These are phyloP conservation scores for Apamea sordens DNA, from an alignment of 2,888 invertebrate genomes.

Conservation along the genomic window DNA sequence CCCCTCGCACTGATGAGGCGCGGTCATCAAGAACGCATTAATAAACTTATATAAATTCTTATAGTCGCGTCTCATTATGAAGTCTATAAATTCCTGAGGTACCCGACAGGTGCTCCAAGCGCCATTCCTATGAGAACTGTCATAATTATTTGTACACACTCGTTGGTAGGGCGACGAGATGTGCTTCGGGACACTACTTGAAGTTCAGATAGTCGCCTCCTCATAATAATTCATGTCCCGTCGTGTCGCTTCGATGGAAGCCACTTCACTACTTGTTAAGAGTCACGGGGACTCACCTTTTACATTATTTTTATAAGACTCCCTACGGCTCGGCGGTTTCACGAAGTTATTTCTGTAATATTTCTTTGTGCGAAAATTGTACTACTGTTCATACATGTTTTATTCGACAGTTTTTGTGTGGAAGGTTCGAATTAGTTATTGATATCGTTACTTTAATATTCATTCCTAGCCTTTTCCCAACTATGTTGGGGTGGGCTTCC, in stretches of 20 bases:
- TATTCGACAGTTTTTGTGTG: conserved; percentile 27
- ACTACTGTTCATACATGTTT: conserved; percentile 30
- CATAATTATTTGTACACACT: conserved; percentile 85
- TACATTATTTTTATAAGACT: conserved; percentile 79
- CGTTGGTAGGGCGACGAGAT: conserved; percentile 72
- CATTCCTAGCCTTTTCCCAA: too few species aligned
- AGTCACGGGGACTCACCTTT: conserved; percentile 80
- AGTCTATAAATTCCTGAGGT: conserved; percentile 65
- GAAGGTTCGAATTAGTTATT: conserved; percentile 20
- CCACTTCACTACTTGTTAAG: conserved; percentile 83
- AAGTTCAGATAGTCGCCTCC: conserved; percentile 80
- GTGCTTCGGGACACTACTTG: conserved; percentile 81
- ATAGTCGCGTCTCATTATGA: conserved; percentile 63
- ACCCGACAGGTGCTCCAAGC: conserved; percentile 76
- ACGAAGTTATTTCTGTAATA: conserved; percentile 58
- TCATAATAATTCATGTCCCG: conserved; percentile 83
- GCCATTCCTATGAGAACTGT: conserved; percentile 83
- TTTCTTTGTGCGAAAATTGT: conserved; percentile 41
- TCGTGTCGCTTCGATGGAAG: conserved; percentile 75
- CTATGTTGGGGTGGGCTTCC: too few species aligned
- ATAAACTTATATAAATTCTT: conserved; percentile 66
- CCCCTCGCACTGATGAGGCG: conserved; percentile 43
- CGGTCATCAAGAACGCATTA: conserved; percentile 62
- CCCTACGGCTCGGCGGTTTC: conserved; percentile 59
- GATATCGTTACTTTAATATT: conserved; percentile 17